Conservation (phyloP, 2,888 invertebrate species). For the Disparrhopalites patrizii region DNA sequence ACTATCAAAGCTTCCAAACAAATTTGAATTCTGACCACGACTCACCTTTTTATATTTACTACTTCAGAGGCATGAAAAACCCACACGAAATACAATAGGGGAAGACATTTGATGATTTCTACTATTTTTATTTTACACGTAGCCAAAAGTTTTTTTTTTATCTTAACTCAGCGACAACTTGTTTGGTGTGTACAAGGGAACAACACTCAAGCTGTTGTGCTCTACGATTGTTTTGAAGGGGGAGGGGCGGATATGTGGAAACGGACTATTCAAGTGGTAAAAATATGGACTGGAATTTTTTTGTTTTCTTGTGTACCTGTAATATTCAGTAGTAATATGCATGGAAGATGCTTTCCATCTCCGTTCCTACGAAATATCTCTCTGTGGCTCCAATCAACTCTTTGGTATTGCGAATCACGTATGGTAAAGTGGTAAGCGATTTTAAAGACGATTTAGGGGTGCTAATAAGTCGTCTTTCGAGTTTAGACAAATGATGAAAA, state of each 20-base stretch:
- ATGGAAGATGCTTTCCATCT: background rate
- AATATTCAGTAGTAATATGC: no score
- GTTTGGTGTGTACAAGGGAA: background rate
- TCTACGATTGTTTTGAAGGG: background rate
- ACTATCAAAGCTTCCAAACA: no score
- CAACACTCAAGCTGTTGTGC: background rate
- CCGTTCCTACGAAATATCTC: no score
- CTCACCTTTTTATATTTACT: constrained; percentile 7
- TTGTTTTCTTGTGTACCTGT: no score
- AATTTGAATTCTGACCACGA: constrained; percentile 19
- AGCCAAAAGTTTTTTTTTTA: no score
- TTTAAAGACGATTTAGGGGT: constrained; percentile 15
- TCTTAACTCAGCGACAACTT: background rate
- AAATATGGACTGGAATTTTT: no score
- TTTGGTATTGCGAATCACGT: constrained; percentile 15
- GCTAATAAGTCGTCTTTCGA: constrained; percentile 21
- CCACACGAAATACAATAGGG: constrained; percentile 9
- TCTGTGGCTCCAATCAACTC: no score
- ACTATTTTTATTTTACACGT: constrained; percentile 3
- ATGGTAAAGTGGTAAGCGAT: background rate
- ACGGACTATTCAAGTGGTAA: no score
- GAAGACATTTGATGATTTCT: constrained; percentile 18
- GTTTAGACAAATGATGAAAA: constrained; percentile 27
- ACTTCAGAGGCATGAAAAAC: no score
- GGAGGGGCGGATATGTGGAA: background rate